Percentiles rank a stretch among this genome's conserved stretches.
Evolutionary conservation across 92 coral and sea anemone genomes (phyloP).

Genomic region (Metridium senile): DNA sequence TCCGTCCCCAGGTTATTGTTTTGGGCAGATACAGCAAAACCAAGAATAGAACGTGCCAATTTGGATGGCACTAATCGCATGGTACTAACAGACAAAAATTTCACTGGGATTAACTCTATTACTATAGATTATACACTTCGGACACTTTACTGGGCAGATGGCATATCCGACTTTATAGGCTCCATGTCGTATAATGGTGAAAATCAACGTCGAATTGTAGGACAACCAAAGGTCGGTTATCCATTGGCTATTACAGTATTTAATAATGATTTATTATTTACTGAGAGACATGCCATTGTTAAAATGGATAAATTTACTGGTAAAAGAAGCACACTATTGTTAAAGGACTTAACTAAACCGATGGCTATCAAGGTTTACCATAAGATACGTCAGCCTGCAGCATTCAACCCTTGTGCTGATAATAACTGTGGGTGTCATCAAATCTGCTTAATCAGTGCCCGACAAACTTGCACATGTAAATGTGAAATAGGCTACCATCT

Average conservation of each 20-base stretch:
- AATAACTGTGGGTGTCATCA: constrained; percentile 78
- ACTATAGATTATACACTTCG: constrained; percentile 84
- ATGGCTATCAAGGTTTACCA: constrained; percentile 91
- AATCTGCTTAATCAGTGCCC: constrained; percentile 67
- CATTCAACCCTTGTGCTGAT: constrained; percentile 63
- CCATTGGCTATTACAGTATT: constrained; percentile 90
- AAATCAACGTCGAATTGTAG: constrained; percentile 54
- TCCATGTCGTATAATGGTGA: constrained; percentile 74
- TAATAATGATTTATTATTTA: constrained; percentile 67
- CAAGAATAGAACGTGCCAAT: constrained; percentile 79
- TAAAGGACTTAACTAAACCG: constrained; percentile 59
- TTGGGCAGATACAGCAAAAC: constrained; percentile 96
- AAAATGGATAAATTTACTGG: constrained; percentile 74
- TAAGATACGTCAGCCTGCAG: constrained; percentile 72
- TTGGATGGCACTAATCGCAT: constrained; percentile 86
- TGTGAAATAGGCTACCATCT: constrained; percentile 74
- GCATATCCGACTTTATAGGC: constrained; percentile 60
- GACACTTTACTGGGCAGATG: constrained; percentile 90
- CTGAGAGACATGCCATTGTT: constrained; percentile 81
- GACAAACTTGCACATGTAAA: constrained; percentile 66
- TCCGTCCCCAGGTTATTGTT: constrained; percentile 63
- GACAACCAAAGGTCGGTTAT: constrained; percentile 66
- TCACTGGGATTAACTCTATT: constrained; percentile 84
- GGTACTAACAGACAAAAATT: constrained; percentile 35
- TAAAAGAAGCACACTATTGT: constrained; percentile 46